Percentiles rank a stretch among this genome's conserved stretches.
Evolutionary conservation across 2,113 vertebrate species (phyloP).

Genomic region (Tachysurus fulvidraco): DNA sequence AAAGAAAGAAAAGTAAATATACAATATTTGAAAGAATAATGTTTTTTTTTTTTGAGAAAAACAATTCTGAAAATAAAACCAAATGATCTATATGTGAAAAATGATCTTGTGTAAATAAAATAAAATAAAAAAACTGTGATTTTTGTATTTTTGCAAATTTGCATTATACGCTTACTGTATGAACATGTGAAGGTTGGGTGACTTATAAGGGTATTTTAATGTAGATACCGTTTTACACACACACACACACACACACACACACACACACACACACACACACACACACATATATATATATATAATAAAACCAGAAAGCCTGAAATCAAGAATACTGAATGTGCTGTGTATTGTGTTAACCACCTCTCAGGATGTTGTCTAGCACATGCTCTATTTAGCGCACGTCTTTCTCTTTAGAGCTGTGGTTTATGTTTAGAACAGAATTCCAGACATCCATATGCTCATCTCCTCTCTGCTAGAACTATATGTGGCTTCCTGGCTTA

Average conservation of each 20-base stretch:
- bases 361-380: neutral
- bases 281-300: neutral
- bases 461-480: neutral
- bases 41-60: neutral
- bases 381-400: constrained; percentile 25
- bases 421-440: neutral
- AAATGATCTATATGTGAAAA: neutral
- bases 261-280: too few species aligned
- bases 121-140: neutral
- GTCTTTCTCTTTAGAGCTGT: neutral
- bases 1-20: too few species aligned
- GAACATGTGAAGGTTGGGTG: neutral
- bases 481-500: constrained; percentile 5
- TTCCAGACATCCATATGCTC: neutral
- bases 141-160: neutral
- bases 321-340: neutral
- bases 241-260: too few species aligned
- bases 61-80: neutral
- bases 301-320: neutral
- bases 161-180: neutral
- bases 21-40: neutral
- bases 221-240: neutral
- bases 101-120: neutral
- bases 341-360: neutral
- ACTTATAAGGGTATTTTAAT: too few species aligned